Evolutionary conservation across 2,888 invertebrate species (phyloP).

Genomic region (Thecocarcelia acutangulata): DNA sequence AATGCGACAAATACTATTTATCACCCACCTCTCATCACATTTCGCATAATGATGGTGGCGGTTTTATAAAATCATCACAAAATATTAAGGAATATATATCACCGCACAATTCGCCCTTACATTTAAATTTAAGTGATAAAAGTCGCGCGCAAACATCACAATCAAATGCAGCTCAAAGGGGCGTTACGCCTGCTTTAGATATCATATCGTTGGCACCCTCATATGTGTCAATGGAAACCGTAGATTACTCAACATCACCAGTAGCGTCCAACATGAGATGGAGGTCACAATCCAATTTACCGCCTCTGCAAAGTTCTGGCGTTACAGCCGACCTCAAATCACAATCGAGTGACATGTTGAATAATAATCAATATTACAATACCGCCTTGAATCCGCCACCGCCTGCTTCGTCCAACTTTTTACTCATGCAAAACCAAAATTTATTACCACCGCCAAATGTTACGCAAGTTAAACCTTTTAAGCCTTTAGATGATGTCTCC

Average conservation of each 20-base stretch:
- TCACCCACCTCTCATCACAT: conserved; percentile 78
- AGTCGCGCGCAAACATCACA: conserved; percentile 59
- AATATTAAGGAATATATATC: conserved; percentile 80
- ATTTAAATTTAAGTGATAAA: conserved; percentile 45
- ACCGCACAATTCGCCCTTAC: conserved; percentile 76
- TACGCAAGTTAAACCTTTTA: conserved; percentile 70
- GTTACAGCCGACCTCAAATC: conserved; percentile 72
- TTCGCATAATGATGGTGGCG: conserved; percentile 78
- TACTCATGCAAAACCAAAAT: conserved; percentile 38
- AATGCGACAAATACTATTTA: conserved; percentile 80
- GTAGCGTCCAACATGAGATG: conserved; percentile 51
- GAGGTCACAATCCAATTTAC: conserved; percentile 66
- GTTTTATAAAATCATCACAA: conserved; percentile 80
- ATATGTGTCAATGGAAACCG: conserved; percentile 74
- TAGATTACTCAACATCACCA: conserved; percentile 72
- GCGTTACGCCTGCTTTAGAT: conserved; percentile 72
- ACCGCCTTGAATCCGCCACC: conserved; percentile 66
- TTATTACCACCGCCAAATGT: conserved; percentile 68
- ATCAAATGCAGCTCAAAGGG: conserved; percentile 65
- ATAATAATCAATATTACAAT: conserved; percentile 70
- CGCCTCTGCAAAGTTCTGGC: conserved; percentile 54
- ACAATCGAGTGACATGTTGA: conserved; percentile 78
- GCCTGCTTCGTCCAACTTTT: conserved; percentile 5
- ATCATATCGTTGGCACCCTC: conserved; percentile 78
- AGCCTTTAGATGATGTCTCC: conserved; percentile 78